These are phyloP conservation scores for Lingula anatina DNA, from an alignment of 2,888 invertebrate species.

Conservation along the genomic window DNA sequence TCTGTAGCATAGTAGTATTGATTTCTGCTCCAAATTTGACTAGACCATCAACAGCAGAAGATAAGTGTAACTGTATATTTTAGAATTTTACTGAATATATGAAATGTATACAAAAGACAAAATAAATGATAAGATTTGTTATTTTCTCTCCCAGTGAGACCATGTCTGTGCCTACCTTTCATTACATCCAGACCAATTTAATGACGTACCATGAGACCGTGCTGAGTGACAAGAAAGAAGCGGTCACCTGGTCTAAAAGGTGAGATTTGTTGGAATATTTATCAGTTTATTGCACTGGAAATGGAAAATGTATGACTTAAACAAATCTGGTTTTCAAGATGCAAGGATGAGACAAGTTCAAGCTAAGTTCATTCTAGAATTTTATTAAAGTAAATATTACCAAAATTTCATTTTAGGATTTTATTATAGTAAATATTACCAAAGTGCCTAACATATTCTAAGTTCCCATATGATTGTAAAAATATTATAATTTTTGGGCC, in stretches of 20 bases:
- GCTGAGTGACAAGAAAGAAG: slow-evolving; percentile 77
- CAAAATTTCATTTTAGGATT: no score
- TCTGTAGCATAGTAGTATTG: no score
- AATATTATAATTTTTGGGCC: background rate
- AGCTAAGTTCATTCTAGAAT: no score
- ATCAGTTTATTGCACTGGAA: background rate
- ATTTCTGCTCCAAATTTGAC: no score
- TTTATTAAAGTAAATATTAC: no score
- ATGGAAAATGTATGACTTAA: background rate
- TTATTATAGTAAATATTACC: no score
- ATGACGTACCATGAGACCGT: slow-evolving; percentile 79
- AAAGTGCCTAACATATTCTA: no score
- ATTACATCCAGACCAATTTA: slow-evolving; percentile 89
- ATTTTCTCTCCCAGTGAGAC: slow-evolving; percentile 70
- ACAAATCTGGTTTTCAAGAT: no score
- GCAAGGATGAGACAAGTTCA: no score
- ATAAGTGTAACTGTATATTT: no score
- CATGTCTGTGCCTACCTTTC: slow-evolving; percentile 83
- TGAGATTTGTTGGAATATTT: slow-evolving; percentile 17
- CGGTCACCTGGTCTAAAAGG: slow-evolving; percentile 74
- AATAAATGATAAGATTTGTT: slow-evolving; percentile 5
- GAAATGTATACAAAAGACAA: slow-evolving; percentile 2
- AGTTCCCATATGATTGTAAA: no score
- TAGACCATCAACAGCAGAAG: no score
- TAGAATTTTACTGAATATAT: background rate